phyloP scores from a whole-genome alignment of 2,113 vertebrate genomes.

The Apodemus speciosus region DNA sequence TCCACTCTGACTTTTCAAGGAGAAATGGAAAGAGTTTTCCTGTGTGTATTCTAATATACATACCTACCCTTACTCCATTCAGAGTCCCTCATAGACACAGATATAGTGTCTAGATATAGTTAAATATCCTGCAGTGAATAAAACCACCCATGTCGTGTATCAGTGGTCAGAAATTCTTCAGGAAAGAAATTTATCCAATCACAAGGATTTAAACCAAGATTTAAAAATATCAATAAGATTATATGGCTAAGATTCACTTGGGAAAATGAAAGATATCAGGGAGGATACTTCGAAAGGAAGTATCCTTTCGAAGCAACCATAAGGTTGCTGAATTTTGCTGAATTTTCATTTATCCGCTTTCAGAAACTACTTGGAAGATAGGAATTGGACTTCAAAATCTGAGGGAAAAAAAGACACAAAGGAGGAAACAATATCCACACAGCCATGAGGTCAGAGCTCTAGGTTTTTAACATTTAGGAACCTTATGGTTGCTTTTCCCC shows the following conservation, averaged over 20 bases:
- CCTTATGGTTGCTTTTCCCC: too few relatives aligned
- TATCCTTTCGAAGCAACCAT: too few relatives aligned
- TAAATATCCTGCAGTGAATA: not conserved
- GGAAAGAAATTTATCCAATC: not conserved
- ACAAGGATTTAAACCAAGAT: not conserved
- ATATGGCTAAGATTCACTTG: not conserved
- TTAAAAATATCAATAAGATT: not conserved
- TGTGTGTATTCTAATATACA: not conserved
- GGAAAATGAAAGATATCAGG: not conserved
- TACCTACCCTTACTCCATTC: not conserved
- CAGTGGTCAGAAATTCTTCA: not conserved
- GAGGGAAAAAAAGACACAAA: not conserved
- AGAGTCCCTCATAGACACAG: not conserved
- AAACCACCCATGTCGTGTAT: not conserved
- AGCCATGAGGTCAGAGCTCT: not conserved
- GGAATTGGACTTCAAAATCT: constrained; percentile 18
- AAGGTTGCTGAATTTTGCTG: too few relatives aligned
- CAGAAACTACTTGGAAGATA: not conserved
- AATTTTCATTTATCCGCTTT: not conserved
- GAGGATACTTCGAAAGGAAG: not conserved
- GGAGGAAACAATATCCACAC: not conserved
- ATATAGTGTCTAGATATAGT: not conserved
- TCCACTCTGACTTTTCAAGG: not conserved
- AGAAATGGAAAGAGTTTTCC: not conserved
- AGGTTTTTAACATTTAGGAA: too few relatives aligned